Percentiles rank a stretch among this genome's conserved stretches.
phyloP scores from a whole-genome alignment of 1,140 invertebrate species.

The Drosophila bocki region DNA sequence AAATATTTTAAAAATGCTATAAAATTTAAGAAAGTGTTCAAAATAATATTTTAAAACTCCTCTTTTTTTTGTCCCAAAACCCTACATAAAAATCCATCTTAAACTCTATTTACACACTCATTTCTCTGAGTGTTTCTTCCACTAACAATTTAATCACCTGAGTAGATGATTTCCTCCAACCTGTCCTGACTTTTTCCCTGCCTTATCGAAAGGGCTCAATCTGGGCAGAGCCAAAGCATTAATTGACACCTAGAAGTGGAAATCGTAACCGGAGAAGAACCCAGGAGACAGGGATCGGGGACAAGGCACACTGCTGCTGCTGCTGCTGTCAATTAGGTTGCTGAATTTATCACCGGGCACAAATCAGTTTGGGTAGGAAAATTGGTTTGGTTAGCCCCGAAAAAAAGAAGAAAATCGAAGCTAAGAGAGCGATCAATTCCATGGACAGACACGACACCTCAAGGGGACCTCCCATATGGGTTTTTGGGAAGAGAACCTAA shows the following conservation, averaged over 20 bases:
- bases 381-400: constrained; percentile 60
- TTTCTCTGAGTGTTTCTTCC: constrained; percentile 12
- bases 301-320: constrained; percentile 42
- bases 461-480: constrained; percentile 51
- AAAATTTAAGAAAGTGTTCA: too few relatives aligned
- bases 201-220: constrained; percentile 70
- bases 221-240: constrained; percentile 56
- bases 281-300: constrained; percentile 38
- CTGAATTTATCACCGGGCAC: constrained; percentile 76
- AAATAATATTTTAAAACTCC: too few relatives aligned
- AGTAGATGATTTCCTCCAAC: constrained; percentile 17
- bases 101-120: too few relatives aligned
- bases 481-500: constrained; percentile 65
- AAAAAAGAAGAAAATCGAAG: constrained; percentile 39
- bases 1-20: too few relatives aligned
- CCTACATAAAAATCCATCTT: too few relatives aligned
- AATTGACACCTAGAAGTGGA: constrained; percentile 70
- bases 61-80: too few relatives aligned
- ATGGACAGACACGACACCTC: constrained; percentile 46
- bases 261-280: constrained; percentile 33
- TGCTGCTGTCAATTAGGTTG: constrained; percentile 75
- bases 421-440: constrained; percentile 82
- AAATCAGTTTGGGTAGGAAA: constrained; percentile 68
- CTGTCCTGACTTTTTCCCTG: constrained; percentile 24
- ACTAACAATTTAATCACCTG: constrained; percentile 72